These are phyloP conservation scores for Agriopis leucophaearia DNA, from an alignment of 2,888 invertebrate genomes.

Conservation along the genomic window DNA sequence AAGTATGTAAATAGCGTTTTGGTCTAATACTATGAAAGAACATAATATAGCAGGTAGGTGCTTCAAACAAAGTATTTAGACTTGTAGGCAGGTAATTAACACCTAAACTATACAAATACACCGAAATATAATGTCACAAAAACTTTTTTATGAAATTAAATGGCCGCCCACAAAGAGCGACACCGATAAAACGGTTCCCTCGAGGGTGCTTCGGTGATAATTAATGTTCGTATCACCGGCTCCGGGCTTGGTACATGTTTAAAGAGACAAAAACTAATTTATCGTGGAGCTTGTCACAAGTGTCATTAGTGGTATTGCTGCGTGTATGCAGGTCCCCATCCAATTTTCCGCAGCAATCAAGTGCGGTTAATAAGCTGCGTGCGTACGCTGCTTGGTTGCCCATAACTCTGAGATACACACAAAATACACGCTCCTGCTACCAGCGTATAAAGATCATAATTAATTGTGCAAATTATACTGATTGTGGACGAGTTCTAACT, in stretches of 20 bases:
- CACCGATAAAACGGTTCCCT: conserved; percentile 31
- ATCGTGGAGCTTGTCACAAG: conserved; percentile 50
- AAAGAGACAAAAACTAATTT: conserved; percentile 42
- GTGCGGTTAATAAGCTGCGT: conserved; percentile 70
- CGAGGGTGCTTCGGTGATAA: conserved; percentile 30
- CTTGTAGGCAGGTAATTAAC: too few species aligned
- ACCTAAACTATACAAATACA: neutral
- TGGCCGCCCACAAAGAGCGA: conserved; percentile 23
- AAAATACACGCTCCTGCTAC: conserved; percentile 32
- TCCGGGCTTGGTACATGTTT: conserved; percentile 25
- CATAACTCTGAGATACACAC: conserved; percentile 36
- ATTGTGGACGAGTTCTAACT: too few species aligned
- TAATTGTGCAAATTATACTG: too few species aligned
- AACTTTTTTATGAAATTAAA: conserved; percentile 27
- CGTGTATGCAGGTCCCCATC: conserved; percentile 67
- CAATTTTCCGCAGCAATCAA: conserved; percentile 74
- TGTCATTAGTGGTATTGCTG: conserved; percentile 56
- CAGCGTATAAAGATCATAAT: neutral
- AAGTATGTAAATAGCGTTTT: too few species aligned
- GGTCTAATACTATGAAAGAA: too few species aligned
- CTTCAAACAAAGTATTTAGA: too few species aligned
- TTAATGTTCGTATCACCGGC: conserved; percentile 35
- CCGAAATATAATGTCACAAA: conserved; percentile 6
- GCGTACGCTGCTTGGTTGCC: conserved; percentile 62
- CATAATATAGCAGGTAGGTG: too few species aligned